These are phyloP conservation scores for Chlorops oryzae DNA, from an alignment of 1,140 invertebrate species.

Conservation along the genomic window DNA sequence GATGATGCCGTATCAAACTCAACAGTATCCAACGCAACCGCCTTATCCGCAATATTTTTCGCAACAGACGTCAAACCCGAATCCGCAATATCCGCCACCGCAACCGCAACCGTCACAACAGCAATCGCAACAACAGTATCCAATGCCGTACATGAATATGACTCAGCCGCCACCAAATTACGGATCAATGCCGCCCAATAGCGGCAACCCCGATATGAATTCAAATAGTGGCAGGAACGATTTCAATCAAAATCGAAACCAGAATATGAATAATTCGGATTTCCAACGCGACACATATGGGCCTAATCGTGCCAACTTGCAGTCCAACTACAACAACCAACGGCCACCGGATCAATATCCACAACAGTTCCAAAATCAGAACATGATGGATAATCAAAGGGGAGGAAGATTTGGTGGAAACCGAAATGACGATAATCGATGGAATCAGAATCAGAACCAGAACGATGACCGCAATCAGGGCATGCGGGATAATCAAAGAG, in stretches of 20 bases:
- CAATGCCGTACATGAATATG: neutral
- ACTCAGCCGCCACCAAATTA: constrained; percentile 10
- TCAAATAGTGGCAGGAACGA: constrained; percentile 2
- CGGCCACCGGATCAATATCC: neutral
- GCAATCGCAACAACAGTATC: neutral
- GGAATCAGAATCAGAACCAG: constrained; percentile 15
- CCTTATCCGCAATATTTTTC: constrained; percentile 10
- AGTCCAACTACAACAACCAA: neutral
- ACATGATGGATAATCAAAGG: constrained; percentile 4
- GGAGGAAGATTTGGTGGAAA: neutral
- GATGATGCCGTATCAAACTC: constrained; percentile 5
- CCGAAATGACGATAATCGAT: neutral
- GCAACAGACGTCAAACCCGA: neutral
- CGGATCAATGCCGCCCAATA: constrained; percentile 4
- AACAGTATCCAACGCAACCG: constrained; percentile 10
- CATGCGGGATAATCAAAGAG: neutral
- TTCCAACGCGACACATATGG: neutral
- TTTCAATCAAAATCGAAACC: neutral
- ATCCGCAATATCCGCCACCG: constrained; percentile 13
- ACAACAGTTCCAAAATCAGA: too few species aligned
- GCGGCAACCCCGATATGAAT: neutral
- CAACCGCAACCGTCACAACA: neutral
- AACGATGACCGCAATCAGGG: neutral
- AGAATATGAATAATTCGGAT: neutral
- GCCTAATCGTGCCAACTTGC: constrained; percentile 13